Base-by-base conservation (phyloP, 2,113 vertebrate species). In the Bubo blakistoni region DNA sequence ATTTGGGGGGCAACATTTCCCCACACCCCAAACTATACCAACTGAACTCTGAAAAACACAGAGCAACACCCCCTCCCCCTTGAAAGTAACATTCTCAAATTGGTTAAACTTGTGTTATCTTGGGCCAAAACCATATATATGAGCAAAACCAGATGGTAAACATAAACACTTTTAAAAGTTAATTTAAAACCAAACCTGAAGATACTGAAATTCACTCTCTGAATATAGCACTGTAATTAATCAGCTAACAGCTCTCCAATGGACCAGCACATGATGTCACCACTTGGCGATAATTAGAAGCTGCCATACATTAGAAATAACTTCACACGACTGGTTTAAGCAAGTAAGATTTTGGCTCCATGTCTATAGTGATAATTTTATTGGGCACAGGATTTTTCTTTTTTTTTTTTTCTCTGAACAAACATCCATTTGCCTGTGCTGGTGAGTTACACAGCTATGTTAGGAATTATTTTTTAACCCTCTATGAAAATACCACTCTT, bases 121-220 rank as follows among this genome's bases (percentile, higher is more conserved):
- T 42, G 95, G 80, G 94, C 97, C 97, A 92, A 86, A 78, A 92
- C 91, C 82, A 89, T 93, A 91, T 90, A 95, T 59, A 49, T 79
- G 85, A 97, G 96, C 97, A 95, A 96, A 97, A 96, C 96, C 97
- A 98, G 98, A 97, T 94, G 97, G 96, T 96, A 97, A 98, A 98
- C 93, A 97, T 57, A 96, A 97, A 94, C 94, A 90, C 93, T 97
- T 95, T 57, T 7, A 97, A 90, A 98, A 97, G 96, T 97, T 97
- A 96, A 98, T 97, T 98, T 97, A 97, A 98, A 98, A 84, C 92
- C 95, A 95, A 95, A 82, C 94, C 83, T 95, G 95, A 94, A 92
- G 94, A 97, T 97, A 92, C 90, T 91, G 82, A 97, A 97, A 95
- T 95, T 95, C 94, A 84, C 69, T 87, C 90, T 95, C 92, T 86